A percentile compares a stretch with the other conserved stretches of the same genome.
These are phyloP conservation scores for Siderastrea radians DNA, from an alignment of 92 coral and sea anemone species.

Conservation along the genomic window DNA sequence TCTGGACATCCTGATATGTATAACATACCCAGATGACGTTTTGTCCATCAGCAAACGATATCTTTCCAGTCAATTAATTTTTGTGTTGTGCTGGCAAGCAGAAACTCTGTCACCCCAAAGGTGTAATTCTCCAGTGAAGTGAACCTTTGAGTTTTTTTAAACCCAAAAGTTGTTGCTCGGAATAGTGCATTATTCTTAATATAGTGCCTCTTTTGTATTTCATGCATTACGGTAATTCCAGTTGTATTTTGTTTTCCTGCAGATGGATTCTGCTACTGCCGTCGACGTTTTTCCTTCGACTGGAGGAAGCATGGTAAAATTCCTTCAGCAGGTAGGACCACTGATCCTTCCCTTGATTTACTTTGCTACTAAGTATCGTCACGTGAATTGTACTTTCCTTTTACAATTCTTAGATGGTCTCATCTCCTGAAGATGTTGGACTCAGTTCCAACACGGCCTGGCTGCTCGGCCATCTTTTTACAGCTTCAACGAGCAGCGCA, in stretches of 20 bases:
- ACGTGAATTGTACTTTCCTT: not conserved
- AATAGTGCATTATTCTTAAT: not conserved
- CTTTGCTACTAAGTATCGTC: not conserved
- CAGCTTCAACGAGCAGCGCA: conserved; percentile 67
- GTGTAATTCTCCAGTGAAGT: too few relatives aligned
- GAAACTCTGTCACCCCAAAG: too few relatives aligned
- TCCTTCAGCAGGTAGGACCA: conserved; percentile 26
- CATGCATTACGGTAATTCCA: not conserved
- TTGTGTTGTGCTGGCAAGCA: too few relatives aligned
- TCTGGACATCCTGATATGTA: too few relatives aligned
- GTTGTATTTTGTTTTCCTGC: not conserved
- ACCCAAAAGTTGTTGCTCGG: too few relatives aligned
- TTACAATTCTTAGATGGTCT: conserved; percentile 59
- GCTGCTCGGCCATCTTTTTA: conserved; percentile 83
- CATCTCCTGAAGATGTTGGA: conserved; percentile 76
- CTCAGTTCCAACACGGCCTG: conserved; percentile 77
- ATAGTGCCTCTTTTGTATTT: not conserved
- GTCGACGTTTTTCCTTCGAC: conserved; percentile 9
- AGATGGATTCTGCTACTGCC: conserved; percentile 24
- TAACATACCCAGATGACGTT: too few relatives aligned
- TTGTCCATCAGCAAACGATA: too few relatives aligned
- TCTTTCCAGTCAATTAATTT: too few relatives aligned
- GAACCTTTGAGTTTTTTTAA: too few relatives aligned
- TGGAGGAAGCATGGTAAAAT: conserved; percentile 33
- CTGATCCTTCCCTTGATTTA: not conserved